Base-by-base conservation (phyloP, 2,797 vertebrate genomes). In the Molossus molossus region DNA sequence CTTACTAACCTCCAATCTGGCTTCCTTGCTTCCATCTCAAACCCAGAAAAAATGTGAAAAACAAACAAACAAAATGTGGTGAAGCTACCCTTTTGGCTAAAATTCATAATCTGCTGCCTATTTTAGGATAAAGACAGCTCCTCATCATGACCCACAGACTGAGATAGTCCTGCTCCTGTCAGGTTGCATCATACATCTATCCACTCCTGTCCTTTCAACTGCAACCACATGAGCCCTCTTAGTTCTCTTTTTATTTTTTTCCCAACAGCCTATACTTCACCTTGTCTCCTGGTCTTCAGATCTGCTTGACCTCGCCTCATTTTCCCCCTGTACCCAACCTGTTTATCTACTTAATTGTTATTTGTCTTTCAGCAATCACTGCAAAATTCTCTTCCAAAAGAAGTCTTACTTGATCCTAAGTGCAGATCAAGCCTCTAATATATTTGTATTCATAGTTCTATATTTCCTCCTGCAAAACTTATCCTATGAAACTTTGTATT, bases 251-350 rank as follows among this genome's bases (percentile, higher is more conserved):
- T 81, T 40, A 4, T 82, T 80, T 50, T 33, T 33, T 6, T 1
- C 13, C 48, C 45, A n/a, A n/a, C 5, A 67, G 55, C 18, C 9
- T n/a, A 5, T 0, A 21, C 1, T 33, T 64, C 11, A 25, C 9
- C n/a, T 3, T 90, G 29, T 37, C 11, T 90, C 21, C 8, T 40
- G 29, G 57, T 48, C 17, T 50, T 33, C 6, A 53, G 3, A 73
- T 1, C 6, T 87, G 25, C 3, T 17, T 45, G 45, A 83, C 0
- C 1, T 83, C 5, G 58, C 12, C 27, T 65, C 15, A 62, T 12
- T 88, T 69, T 15, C 11, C 45, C 11, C 2, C 27, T 6, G 3
- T 45, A 13, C 37, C 6, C 17, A 62, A 83, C 0, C 3, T 11
- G 18, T 70, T 72, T n/a, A 11, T 55, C 40, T 58, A 70, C 7